Evolutionary conservation across 2,888 invertebrate genomes (phyloP).

Genomic region (Protodeltote pygarga): DNA sequence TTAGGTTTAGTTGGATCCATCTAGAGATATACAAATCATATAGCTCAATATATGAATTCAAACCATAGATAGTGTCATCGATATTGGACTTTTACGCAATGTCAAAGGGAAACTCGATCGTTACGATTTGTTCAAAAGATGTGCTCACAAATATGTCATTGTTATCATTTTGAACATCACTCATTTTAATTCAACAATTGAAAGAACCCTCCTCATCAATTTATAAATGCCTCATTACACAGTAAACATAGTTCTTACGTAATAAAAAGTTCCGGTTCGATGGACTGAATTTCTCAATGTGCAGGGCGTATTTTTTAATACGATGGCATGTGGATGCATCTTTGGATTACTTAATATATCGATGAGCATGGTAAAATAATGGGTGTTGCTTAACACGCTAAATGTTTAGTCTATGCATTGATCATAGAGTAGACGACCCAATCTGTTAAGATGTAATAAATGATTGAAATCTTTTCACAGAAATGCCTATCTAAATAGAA

Average conservation of each 20-base stretch:
- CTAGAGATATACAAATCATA: too few species aligned
- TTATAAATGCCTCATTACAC: slow-evolving; percentile 76
- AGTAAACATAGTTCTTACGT: slow-evolving; percentile 59
- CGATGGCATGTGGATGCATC: slow-evolving; percentile 61
- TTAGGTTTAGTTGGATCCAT: too few species aligned
- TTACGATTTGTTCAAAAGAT: slow-evolving; percentile 50
- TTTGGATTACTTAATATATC: slow-evolving; percentile 52
- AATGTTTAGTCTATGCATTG: slow-evolving; percentile 29
- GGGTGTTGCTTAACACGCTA: slow-evolving; percentile 38
- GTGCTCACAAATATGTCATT: slow-evolving; percentile 68
- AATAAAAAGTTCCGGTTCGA: slow-evolving; percentile 61
- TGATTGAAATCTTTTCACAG: slow-evolving; percentile 4
- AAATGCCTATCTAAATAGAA: slow-evolving; percentile 3
- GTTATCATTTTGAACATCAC: slow-evolving; percentile 71
- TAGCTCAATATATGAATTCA: slow-evolving; percentile 16
- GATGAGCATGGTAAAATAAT: slow-evolving; percentile 50
- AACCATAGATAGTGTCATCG: slow-evolving; percentile 10
- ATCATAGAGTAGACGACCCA: slow-evolving; percentile 25
- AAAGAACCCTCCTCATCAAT: slow-evolving; percentile 68
- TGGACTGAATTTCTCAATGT: slow-evolving; percentile 64
- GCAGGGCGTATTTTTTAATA: slow-evolving; percentile 69
- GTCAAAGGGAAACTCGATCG: slow-evolving; percentile 19
- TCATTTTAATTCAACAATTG: slow-evolving; percentile 74
- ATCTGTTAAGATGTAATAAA: slow-evolving; percentile 25
- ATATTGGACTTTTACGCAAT: slow-evolving; percentile 10